A percentile compares a stretch with the other conserved stretches of the same genome.
These are phyloP conservation scores for Pedetes capensis DNA, from an alignment of 2,113 vertebrate genomes.

Conservation along the genomic window DNA sequence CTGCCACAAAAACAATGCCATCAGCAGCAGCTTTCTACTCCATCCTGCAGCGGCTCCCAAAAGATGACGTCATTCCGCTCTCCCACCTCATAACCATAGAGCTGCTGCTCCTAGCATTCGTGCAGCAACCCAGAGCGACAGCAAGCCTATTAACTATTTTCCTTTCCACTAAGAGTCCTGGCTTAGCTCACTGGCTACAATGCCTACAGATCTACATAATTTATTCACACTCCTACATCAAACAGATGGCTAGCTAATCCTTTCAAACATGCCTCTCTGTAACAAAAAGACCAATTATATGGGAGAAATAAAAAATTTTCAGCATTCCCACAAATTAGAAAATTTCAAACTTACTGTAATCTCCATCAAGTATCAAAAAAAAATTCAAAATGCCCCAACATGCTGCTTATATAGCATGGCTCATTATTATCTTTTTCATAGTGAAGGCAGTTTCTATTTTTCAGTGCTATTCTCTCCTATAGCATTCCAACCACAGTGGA, in stretches of 20 bases:
- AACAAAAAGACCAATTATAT: slow-evolving; percentile 54
- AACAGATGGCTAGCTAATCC: slow-evolving; percentile 13
- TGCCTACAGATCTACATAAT: slow-evolving; percentile 80
- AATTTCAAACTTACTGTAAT: slow-evolving; percentile 25
- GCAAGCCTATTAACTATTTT: slow-evolving; percentile 82
- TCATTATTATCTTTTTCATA: slow-evolving; percentile 31
- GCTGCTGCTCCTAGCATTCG: slow-evolving; percentile 76
- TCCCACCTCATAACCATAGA: slow-evolving; percentile 74
- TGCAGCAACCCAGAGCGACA: slow-evolving; percentile 79
- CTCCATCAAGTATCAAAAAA: neutral
- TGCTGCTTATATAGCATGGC: neutral
- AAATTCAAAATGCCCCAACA: slow-evolving; percentile 16
- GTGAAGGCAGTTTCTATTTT: slow-evolving; percentile 57
- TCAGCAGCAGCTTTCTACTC: slow-evolving; percentile 82
- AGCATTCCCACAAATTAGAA: slow-evolving; percentile 38
- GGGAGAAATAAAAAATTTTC: neutral
- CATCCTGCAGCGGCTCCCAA: slow-evolving; percentile 85
- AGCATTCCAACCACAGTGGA: slow-evolving; percentile 76
- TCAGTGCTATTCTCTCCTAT: slow-evolving; percentile 68
- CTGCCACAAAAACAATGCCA: slow-evolving; percentile 90
- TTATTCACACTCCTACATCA: slow-evolving; percentile 70
- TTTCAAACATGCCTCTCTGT: slow-evolving; percentile 51
- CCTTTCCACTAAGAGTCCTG: slow-evolving; percentile 69
- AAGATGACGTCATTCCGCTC: slow-evolving; percentile 87
- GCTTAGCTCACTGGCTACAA: slow-evolving; percentile 81